Conservation (phyloP, 2,113 vertebrate genomes). For the Prolemur simus region DNA sequence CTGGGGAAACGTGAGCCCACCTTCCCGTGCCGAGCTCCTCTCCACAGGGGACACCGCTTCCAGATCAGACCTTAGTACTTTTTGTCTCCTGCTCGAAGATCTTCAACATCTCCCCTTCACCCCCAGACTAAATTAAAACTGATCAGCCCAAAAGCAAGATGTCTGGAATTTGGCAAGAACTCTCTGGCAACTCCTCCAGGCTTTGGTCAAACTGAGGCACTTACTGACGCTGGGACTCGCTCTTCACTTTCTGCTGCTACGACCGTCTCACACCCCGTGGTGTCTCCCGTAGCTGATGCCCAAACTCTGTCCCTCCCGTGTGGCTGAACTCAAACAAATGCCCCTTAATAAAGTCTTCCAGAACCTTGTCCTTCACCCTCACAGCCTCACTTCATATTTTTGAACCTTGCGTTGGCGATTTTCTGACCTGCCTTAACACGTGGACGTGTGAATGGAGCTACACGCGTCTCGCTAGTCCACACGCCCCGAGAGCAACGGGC, state of each 20-base stretch:
- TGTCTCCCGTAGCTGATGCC: rapidly evolving
- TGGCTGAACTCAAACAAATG: background rate
- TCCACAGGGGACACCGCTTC: rapidly evolving
- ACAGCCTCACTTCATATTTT: rapidly evolving
- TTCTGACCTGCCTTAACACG: rapidly evolving
- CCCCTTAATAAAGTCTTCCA: background rate
- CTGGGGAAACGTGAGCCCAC: rapidly evolving
- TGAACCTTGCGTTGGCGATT: background rate
- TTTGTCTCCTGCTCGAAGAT: background rate
- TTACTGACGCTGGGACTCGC: rapidly evolving
- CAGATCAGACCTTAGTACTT: too few relatives aligned
- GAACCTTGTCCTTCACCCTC: background rate
- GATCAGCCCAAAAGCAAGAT: background rate
- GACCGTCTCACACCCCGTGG: background rate
- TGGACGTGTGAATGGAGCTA: rapidly evolving
- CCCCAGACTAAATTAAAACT: background rate
- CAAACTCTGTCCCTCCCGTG: background rate
- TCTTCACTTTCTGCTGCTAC: rapidly evolving
- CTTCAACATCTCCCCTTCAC: background rate
- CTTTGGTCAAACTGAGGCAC: rapidly evolving
- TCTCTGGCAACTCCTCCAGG: rapidly evolving
- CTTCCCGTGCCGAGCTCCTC: background rate
- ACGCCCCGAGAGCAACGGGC: background rate
- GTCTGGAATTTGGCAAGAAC: too few relatives aligned
- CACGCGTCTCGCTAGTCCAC: rapidly evolving